Evolutionary conservation across 2,113 vertebrate species (phyloP).

Genomic region (Onychostoma macrolepis): DNA sequence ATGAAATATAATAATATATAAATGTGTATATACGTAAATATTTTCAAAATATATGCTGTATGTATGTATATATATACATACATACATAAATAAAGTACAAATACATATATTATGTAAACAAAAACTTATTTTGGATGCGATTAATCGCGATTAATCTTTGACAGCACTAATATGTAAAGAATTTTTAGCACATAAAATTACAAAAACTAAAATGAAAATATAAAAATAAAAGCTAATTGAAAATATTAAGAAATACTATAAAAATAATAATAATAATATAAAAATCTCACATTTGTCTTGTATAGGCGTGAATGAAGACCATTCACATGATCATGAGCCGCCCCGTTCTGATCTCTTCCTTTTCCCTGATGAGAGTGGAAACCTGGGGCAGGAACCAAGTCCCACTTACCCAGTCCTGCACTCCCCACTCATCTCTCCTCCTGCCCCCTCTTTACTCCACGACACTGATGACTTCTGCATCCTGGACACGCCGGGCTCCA

Average conservation of each 20-base stretch:
- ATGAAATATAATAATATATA: no score
- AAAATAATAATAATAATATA: background rate
- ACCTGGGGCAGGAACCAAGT: constrained; percentile 81
- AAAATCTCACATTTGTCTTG: background rate
- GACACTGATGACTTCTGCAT: constrained; percentile 97
- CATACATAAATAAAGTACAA: no score
- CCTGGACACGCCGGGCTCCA: constrained; percentile 88
- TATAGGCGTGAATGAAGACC: constrained; percentile 81
- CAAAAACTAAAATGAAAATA: no score
- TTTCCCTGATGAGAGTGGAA: constrained; percentile 96
- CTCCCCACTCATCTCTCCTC: constrained; percentile 84
- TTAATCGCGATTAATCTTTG: no score
- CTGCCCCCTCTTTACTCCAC: constrained; percentile 72
- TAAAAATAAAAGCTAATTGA: background rate
- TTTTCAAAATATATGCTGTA: no score
- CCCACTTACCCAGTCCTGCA: constrained; percentile 81
- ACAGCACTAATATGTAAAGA: no score
- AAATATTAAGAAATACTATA: background rate
- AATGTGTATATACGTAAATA: no score
- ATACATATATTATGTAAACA: no score
- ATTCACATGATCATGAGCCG: constrained; percentile 77
- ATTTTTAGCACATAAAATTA: no score
- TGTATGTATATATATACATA: no score
- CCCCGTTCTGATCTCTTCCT: constrained; percentile 94
- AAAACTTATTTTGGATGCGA: no score